phyloP scores from a whole-genome alignment of 2,888 invertebrate species.

The Willowsia nigromaculata region DNA sequence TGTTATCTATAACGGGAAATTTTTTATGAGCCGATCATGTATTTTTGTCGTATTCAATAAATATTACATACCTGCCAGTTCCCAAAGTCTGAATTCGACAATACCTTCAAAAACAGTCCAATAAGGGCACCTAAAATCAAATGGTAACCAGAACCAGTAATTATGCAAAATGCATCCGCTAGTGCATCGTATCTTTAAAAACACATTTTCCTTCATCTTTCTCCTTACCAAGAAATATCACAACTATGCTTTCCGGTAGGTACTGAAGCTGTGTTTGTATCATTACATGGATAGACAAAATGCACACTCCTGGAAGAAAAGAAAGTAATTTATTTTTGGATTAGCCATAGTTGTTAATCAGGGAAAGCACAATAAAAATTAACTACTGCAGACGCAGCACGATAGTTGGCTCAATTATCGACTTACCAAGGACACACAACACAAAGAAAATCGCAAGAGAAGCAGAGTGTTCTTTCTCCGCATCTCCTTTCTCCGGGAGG shows the following conservation, averaged over 20 bases:
- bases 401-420: background rate
- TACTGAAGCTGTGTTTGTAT: constrained; percentile 97
- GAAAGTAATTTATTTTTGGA: background rate
- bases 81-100: constrained; percentile 92
- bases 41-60: no score
- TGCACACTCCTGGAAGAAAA: constrained; percentile 87
- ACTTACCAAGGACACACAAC: constrained; percentile 89
- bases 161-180: background rate
- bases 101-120: constrained; percentile 92
- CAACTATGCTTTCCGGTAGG: constrained; percentile 97
- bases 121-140: constrained; percentile 89
- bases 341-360: no score
- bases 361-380: no score
- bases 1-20: background rate
- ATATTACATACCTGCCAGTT: constrained; percentile 87
- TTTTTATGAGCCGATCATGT: background rate
- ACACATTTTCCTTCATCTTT: no score
- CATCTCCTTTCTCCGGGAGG: constrained; percentile 91
- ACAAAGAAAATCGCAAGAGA: constrained; percentile 99
- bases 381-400: background rate
- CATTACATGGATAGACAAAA: constrained; percentile 95
- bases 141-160: background rate
- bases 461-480: constrained; percentile 98
- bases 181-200: no score
- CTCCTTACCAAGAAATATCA: constrained; percentile 88